A percentile compares a stretch with the other conserved stretches of the same genome.
phyloP scores from a whole-genome alignment of 2,888 invertebrate genomes.

The Argynnis bischoffii region DNA sequence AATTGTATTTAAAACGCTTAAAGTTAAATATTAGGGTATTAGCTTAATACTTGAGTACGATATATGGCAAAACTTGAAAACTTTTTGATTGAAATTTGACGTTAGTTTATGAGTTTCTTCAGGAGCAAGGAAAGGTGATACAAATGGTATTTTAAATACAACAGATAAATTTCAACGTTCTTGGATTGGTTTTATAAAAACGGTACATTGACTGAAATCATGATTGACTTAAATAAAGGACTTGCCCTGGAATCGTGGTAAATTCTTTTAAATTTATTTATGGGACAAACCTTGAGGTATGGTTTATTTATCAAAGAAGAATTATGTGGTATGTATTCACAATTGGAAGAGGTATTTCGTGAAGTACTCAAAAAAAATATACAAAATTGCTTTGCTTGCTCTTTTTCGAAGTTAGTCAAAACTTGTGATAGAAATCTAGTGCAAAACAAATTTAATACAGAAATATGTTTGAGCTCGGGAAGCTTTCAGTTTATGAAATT shows the following conservation, averaged over 20 bases:
- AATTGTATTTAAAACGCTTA: no score
- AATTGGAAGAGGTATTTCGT: no score
- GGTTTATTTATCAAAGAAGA: no score
- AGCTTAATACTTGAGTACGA: slow-evolving; percentile 14
- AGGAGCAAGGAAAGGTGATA: no score
- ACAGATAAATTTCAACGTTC: no score
- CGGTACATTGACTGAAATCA: neutral
- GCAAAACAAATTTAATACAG: slow-evolving; percentile 14
- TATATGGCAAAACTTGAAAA: slow-evolving; percentile 11
- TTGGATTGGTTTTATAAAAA: no score
- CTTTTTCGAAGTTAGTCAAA: neutral
- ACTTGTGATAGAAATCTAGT: neutral
- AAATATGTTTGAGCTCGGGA: slow-evolving; percentile 20
- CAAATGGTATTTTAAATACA: no score
- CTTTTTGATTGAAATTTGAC: slow-evolving; percentile 11
- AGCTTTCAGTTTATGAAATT: slow-evolving; percentile 40
- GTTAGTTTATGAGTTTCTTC: neutral
- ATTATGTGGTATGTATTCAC: no score
- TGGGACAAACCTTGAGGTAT: neutral
- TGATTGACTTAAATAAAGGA: neutral
- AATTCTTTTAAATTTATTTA: no score
- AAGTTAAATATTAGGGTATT: neutral
- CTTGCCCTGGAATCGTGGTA: no score
- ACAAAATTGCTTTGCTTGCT: no score
- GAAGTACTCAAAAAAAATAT: no score